Conservation (phyloP, 2,113 vertebrate species). For the Enhydra lutris region DNA sequence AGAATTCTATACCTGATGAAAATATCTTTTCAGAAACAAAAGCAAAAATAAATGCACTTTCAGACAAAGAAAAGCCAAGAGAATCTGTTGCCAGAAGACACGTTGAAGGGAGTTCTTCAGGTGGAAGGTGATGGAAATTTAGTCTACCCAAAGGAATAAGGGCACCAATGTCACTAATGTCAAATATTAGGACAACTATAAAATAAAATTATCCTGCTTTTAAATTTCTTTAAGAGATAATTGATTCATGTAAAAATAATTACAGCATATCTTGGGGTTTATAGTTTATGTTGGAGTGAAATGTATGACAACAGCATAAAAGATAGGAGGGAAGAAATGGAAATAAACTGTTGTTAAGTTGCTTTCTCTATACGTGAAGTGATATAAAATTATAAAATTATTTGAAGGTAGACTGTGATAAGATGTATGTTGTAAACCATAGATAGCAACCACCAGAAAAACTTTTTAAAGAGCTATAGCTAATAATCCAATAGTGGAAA, state of each 20-base stretch:
- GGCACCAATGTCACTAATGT: not conserved
- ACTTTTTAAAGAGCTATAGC: not conserved
- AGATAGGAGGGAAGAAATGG: not conserved
- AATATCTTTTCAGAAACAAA: not conserved
- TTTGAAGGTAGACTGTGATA: not conserved
- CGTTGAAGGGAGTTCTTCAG: not conserved
- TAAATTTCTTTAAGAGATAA: not conserved
- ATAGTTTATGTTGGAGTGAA: not conserved
- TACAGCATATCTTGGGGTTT: not conserved
- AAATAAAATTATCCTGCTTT: not conserved
- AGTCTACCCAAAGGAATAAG: not conserved
- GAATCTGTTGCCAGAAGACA: not conserved
- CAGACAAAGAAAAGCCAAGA: not conserved
- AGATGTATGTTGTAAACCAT: not conserved
- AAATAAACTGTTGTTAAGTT: not conserved
- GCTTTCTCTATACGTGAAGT: not conserved
- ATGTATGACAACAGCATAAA: not conserved
- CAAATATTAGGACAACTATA: not conserved
- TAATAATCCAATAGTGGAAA: not conserved
- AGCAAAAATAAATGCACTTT: not conserved
- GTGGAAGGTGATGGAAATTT: not conserved
- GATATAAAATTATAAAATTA: not conserved
- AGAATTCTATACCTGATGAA: not conserved
- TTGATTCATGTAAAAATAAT: not conserved
- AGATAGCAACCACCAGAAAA: not conserved